phyloP scores from a whole-genome alignment of 2,888 invertebrate genomes.

The Neocrepidodera transversa region DNA sequence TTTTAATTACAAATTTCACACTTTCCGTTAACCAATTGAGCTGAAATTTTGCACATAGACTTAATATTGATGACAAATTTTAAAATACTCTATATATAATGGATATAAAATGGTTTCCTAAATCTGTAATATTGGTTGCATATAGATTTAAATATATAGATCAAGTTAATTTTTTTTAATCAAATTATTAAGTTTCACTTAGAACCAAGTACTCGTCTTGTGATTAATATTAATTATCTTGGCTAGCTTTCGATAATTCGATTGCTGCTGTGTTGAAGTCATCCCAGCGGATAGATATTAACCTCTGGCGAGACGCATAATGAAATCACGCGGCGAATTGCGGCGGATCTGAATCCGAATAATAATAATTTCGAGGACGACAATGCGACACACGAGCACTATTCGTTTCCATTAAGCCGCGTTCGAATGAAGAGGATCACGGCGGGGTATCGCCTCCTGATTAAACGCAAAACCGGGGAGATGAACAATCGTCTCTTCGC shows the following conservation, averaged over 20 bases:
- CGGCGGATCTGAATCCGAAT: constrained; percentile 42
- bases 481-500: constrained; percentile 41
- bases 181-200: not conserved
- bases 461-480: constrained; percentile 52
- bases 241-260: constrained; percentile 26
- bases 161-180: no score
- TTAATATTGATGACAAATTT: no score
- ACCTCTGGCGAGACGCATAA: constrained; percentile 36
- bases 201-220: not conserved
- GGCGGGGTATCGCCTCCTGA: constrained; percentile 50
- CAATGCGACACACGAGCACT: constrained; percentile 51
- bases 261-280: constrained; percentile 18
- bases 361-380: constrained; percentile 47
- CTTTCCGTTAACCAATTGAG: no score
- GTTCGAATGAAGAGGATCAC: constrained; percentile 48
- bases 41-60: no score
- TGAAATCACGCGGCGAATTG: constrained; percentile 49
- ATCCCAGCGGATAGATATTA: constrained; percentile 16
- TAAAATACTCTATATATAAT: no score
- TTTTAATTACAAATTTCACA: no score
- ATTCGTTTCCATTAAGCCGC: constrained; percentile 53
- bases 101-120: no score
- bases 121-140: no score
- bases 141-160: no score
- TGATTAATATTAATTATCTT: not conserved